These are phyloP conservation scores for Hydrotaea cyrtoneurina DNA, from an alignment of 2,888 invertebrate species.

Conservation along the genomic window DNA sequence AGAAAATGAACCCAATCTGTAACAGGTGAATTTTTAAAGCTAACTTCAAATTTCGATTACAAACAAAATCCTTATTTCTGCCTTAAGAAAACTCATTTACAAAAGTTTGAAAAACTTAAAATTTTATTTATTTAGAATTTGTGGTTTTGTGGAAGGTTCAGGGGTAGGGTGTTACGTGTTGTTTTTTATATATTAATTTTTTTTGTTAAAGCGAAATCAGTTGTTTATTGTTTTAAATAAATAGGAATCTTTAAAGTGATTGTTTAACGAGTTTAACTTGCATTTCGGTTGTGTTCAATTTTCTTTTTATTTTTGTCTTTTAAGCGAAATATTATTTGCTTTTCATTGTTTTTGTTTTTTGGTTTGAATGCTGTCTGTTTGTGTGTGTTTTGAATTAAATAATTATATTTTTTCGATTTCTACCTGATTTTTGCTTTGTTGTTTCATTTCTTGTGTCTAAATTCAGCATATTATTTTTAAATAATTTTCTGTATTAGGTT, in stretches of 20 bases:
- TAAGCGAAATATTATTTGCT: conserved; percentile 48
- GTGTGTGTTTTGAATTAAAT: conserved; percentile 39
- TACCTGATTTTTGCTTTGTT: conserved; percentile 57
- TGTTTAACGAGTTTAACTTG: conserved; percentile 62
- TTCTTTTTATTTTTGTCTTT: conserved; percentile 15
- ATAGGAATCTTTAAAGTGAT: conserved; percentile 67
- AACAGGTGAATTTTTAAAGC: no score
- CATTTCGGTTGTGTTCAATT: conserved; percentile 36
- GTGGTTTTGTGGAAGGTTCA: conserved; percentile 3
- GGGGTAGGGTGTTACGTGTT: neutral
- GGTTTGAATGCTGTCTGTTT: conserved; percentile 1
- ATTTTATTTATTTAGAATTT: neutral
- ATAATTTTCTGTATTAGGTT: conserved; percentile 19
- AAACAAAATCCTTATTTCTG: neutral
- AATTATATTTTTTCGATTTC: conserved; percentile 35
- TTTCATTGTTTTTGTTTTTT: conserved; percentile 54
- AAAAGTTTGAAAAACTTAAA: neutral
- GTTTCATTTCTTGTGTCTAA: conserved; percentile 51
- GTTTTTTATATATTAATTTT: conserved; percentile 13
- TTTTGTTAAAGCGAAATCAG: conserved; percentile 34
- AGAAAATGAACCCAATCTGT: no score
- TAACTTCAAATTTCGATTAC: no score
- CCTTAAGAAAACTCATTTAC: neutral
- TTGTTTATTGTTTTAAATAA: conserved; percentile 65
- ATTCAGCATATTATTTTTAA: conserved; percentile 61